These are phyloP conservation scores for Helogale parvula DNA, from an alignment of 2,113 vertebrate genomes.

Conservation along the genomic window DNA sequence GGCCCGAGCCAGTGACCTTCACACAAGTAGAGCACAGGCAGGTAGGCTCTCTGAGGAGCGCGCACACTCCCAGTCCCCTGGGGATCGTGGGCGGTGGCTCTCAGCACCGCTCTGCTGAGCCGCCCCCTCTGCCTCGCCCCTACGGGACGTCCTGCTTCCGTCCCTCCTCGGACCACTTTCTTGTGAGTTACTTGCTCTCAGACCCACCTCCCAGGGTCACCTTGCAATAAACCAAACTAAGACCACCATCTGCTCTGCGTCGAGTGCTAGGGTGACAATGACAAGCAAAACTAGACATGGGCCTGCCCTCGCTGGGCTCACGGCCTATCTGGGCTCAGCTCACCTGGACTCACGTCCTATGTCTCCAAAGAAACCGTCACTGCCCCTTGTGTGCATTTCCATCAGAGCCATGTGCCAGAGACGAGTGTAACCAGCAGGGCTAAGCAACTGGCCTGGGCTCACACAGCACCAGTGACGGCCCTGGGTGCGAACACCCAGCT, in stretches of 20 bases:
- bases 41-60: neutral
- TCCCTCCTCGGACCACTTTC: neutral
- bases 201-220: neutral
- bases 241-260: too few species aligned
- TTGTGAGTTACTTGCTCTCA: neutral
- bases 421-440: fast-evolving
- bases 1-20: neutral
- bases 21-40: neutral
- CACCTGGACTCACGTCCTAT: neutral
- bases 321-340: neutral
- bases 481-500: fast-evolving
- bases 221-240: neutral
- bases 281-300: neutral
- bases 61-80: neutral
- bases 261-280: fast-evolving
- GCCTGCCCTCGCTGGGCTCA: neutral
- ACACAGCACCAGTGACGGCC: fast-evolving
- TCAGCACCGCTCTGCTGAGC: neutral
- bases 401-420: fast-evolving
- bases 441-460: neutral
- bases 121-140: fast-evolving
- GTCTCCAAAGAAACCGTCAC: neutral
- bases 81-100: fast-evolving
- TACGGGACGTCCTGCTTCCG: too few species aligned
- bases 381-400: neutral